Percentiles rank a stretch among this genome's conserved stretches.
Conservation (phyloP, 1,140 invertebrate species). For the Drosophila fuyamai region DNA sequence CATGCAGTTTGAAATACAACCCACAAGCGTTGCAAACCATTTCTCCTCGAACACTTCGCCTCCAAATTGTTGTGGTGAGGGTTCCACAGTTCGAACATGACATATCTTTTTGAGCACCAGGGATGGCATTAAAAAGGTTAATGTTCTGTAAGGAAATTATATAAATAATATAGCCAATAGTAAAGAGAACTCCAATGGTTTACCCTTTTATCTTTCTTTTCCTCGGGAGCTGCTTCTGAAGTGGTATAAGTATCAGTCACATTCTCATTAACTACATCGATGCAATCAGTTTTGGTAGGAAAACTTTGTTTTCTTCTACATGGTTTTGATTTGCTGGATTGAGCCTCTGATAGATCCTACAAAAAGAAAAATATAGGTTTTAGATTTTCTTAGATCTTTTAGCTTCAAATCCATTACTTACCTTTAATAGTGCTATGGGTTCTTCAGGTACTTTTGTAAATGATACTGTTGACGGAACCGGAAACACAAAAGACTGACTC, state of each 20-base stretch:
- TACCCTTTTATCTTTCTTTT: constrained; percentile 72
- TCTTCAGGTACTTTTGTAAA: constrained; percentile 77
- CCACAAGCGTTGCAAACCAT: constrained; percentile 98
- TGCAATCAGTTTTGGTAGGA: constrained; percentile 76
- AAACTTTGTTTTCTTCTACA: constrained; percentile 84
- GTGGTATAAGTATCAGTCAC: constrained; percentile 44
- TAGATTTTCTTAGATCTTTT: background rate
- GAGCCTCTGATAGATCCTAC: constrained; percentile 67
- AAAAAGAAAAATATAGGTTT: background rate
- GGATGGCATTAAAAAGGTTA: constrained; percentile 51
- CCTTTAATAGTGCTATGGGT: constrained; percentile 80
- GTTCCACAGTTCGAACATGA: constrained; percentile 94
- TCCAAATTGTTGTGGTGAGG: constrained; percentile 96
- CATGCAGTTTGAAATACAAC: constrained; percentile 96
- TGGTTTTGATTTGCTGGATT: constrained; percentile 66
- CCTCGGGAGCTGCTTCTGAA: constrained; percentile 54
- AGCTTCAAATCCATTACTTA: constrained; percentile 16
- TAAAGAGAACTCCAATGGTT: background rate
- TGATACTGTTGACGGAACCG: constrained; percentile 85
- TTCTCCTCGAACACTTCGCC: constrained; percentile 94
- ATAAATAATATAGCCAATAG: background rate
- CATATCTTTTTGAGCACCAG: constrained; percentile 87
- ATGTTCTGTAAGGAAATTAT: constrained; percentile 36
- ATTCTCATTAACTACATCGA: constrained; percentile 56
- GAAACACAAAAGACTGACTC: constrained; percentile 90